Percentiles rank a stretch among this genome's conserved stretches.
phyloP scores from a whole-genome alignment of 2,113 vertebrate genomes.

The Peromyscus polionotus region DNA sequence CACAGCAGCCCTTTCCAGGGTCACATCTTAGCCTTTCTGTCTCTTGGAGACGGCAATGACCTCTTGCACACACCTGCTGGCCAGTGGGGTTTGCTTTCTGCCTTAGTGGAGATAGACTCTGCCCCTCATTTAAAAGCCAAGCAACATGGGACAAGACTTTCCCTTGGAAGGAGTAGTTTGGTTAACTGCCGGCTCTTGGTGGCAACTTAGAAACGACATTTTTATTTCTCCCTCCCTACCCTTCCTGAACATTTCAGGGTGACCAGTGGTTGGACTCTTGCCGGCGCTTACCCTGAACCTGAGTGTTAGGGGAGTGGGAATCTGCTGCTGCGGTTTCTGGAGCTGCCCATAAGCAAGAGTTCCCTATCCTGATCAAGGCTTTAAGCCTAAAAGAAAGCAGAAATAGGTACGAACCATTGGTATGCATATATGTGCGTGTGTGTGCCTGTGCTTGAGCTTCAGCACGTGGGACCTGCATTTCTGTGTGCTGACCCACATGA shows the following conservation, averaged over 20 bases:
- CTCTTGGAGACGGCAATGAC: not conserved
- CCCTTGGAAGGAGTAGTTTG: slow-evolving; percentile 71
- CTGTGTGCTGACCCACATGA: not conserved
- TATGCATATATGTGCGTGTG: not conserved
- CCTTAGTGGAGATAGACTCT: slow-evolving; percentile 46
- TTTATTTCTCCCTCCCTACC: slow-evolving; percentile 78
- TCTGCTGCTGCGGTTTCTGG: slow-evolving; percentile 80
- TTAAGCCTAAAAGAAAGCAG: slow-evolving; percentile 85
- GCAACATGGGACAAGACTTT: slow-evolving; percentile 54
- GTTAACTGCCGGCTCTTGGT: slow-evolving; percentile 71
- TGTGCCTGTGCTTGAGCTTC: not conserved
- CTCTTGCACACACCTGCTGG: not conserved
- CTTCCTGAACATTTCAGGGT: slow-evolving; percentile 82
- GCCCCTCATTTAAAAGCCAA: slow-evolving; percentile 63
- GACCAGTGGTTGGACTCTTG: slow-evolving; percentile 80
- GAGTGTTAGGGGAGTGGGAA: slow-evolving; percentile 83
- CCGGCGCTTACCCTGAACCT: slow-evolving; percentile 81
- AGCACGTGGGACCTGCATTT: not conserved
- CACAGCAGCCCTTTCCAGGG: not conserved
- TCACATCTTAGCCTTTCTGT: slow-evolving; percentile 41
- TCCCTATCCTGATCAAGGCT: slow-evolving; percentile 82
- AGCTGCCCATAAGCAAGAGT: slow-evolving; percentile 82
- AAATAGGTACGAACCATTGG: slow-evolving; percentile 80
- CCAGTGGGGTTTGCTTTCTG: slow-evolving; percentile 36
- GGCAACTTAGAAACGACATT: slow-evolving; percentile 79